Base-by-base conservation (phyloP, 2,113 vertebrate species). In the Variabilichromis moorii region DNA sequence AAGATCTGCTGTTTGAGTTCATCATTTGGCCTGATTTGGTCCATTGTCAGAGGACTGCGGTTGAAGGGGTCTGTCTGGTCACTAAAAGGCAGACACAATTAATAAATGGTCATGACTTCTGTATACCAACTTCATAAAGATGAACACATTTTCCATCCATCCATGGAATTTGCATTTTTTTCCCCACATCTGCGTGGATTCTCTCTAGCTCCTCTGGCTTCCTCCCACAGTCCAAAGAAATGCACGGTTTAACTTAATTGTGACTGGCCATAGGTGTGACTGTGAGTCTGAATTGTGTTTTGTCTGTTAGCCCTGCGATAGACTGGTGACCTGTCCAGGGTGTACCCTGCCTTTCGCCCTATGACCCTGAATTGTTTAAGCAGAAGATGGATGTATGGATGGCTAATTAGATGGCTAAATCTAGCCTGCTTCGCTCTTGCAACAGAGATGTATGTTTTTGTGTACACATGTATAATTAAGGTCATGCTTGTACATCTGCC, bases 41-140 rank as follows among this genome's bases (percentile, higher is more conserved):
- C 99, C 99, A 99, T 99, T 59, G 99, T 99, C 61, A 99, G 97
- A 55, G 98, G 99, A 92, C 98, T 99, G 85, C 99, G 98, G 93
- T 99, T 99, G 93, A 99, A 99, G 68, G 99, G 99, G 93, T 99
- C 99, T 1, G 98, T 99, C 97, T 99, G 99, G 95, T 99, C 99
- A 3, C 99, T 99, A 93, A 19, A 93, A 95, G 66, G 11, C 28
- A 1, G 90, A 93, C 28, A 82, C 17, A 9, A 78, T n/a, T 16
- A 76, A 68, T 17, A 31, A 54, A 63, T 33, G 45, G 73, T 78
- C 28, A 78, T 31, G 42, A 45, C 68, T 73, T 73, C 14, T 73
- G 7, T 59, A 47, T 12, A 31, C 4, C 40, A 47, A 5, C 68
- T 76, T 76, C 24, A 28, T 5, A 11, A 76, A 47, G 24, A 28